phyloP scores from a whole-genome alignment of 2,888 invertebrate species.

The Mesorhabditis belari region DNA sequence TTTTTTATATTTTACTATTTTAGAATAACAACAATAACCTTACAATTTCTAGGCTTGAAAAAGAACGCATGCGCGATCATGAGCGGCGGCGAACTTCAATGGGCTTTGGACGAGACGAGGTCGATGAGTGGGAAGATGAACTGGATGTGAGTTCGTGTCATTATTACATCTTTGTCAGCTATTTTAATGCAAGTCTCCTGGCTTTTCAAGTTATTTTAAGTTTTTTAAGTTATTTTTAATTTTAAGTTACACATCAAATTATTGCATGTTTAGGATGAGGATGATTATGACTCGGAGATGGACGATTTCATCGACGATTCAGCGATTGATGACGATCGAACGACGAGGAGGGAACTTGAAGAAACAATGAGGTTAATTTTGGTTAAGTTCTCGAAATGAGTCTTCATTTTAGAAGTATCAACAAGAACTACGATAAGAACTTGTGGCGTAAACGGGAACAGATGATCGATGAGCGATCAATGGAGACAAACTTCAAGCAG shows the following conservation, averaged over 20 bases:
- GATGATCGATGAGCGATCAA: not conserved
- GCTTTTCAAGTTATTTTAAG: not conserved
- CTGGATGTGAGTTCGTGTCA: not conserved
- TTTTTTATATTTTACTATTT: not conserved
- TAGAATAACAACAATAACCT: no score
- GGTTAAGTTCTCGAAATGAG: no score
- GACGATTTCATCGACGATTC: conserved; percentile 51
- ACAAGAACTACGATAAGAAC: not conserved
- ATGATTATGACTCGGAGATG: conserved; percentile 47
- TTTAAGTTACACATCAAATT: not conserved
- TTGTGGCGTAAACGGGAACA: not conserved
- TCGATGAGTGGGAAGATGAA: not conserved
- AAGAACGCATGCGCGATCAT: not conserved
- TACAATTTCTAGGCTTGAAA: not conserved
- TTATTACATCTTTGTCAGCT: not conserved
- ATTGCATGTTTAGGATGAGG: conserved; percentile 10
- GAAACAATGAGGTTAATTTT: no score
- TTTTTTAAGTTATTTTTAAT: not conserved
- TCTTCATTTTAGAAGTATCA: not conserved
- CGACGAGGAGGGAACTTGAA: not conserved
- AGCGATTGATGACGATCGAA: conserved; percentile 2
- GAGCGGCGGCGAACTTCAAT: not conserved
- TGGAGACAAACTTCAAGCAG: not conserved
- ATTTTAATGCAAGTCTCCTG: not conserved
- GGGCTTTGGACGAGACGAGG: not conserved